Evolutionary conservation across 2,888 invertebrate species (phyloP).

Genomic region (Gibbula magus): DNA sequence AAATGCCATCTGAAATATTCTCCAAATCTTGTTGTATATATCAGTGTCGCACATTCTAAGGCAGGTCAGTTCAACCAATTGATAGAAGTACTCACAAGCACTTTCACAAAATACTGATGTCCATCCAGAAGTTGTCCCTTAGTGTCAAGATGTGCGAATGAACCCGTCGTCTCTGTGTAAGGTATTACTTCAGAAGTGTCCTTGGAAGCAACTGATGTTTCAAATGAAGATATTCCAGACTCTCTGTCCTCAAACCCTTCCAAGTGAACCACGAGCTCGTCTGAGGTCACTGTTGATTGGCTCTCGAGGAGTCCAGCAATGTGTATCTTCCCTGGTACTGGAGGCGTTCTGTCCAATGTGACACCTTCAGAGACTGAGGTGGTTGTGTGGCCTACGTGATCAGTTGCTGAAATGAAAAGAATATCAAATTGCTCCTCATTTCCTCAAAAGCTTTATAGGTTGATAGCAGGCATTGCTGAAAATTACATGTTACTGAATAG

Average conservation of each 20-base stretch:
- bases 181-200: not conserved
- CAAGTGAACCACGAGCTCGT: constrained; percentile 26
- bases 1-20: too few species aligned
- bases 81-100: not conserved
- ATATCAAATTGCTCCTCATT: not conserved
- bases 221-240: constrained; percentile 32
- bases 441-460: too few species aligned
- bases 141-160: not conserved
- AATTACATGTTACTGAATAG: too few species aligned
- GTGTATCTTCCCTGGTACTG: not conserved
- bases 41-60: too few species aligned
- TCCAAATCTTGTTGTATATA: too few species aligned
- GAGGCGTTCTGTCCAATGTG: not conserved
- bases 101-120: not conserved
- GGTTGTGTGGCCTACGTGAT: not conserved
- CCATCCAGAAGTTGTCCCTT: not conserved
- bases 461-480: too few species aligned
- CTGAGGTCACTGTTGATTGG: not conserved
- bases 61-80: not conserved
- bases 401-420: constrained; percentile 11
- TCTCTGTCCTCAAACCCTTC: constrained; percentile 35
- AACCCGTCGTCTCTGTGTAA: not conserved
- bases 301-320: not conserved
- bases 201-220: constrained; percentile 6
- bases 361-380: not conserved